Evolutionary conservation across 1,140 invertebrate species (phyloP), one percentile per base, ranked within the genome.

Genomic region (Plectrocnemia conspersa): DNA sequence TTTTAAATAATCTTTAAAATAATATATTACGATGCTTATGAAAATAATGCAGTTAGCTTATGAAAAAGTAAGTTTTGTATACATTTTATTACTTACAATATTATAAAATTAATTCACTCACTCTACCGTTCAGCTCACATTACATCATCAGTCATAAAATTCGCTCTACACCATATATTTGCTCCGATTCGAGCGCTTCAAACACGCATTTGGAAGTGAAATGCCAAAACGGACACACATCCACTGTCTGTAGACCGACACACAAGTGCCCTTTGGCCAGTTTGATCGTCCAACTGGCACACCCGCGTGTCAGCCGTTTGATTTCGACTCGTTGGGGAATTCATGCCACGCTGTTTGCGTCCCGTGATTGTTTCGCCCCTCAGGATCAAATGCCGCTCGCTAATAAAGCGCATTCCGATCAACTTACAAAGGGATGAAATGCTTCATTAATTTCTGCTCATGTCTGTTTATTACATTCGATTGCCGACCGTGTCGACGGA

Each of bases 381-480:
- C 18, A 21, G 25, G 25, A 35, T 29, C 23, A 48, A 21, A 44
- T 36, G 27, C 46, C 57, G 16, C 35, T 35, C 48, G 48, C 58
- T 53, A 60, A 60, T 60, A 60, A 56, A 60, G 54, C 58, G 58
- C 58, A 60, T 60, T 60, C 58, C 58, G 23, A 21, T 15, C 45
- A 54, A 35, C 38, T 50, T 22, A 61, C 59, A 61, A 61, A 61
- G 59, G 59, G 59, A 56, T 61, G 54, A 61, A 57, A 56, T 57
- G 59, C 59, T 56, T 61, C 59, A 61, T 61, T 61, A 61, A 61
- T 61, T 61, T 35, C 52, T 50, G 59, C 54, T 61, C 57, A 61
- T 61, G 59, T 52, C 54, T 61, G 59, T 61, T 52, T 52, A 61
- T 61, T 61, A 61, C 54, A 56, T 54, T 54, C 46, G 52, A 54